Base-by-base conservation (phyloP, 2,113 vertebrate genomes). In the Opisthocomus hoazin region DNA sequence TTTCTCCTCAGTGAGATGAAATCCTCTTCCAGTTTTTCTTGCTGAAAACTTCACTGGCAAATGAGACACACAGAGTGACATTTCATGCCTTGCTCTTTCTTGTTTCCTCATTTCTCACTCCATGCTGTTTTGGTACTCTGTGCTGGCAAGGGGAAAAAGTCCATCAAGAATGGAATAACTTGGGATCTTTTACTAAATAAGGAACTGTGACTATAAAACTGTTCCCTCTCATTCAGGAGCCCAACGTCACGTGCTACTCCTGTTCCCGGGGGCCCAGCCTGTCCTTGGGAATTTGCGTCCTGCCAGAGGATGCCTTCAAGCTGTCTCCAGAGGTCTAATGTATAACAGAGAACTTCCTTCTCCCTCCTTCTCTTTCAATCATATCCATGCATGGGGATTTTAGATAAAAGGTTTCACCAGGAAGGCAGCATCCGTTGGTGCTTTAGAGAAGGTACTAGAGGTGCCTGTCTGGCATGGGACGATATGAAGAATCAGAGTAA, bases 281-380 rank as follows among this genome's bases (percentile, higher is more conserved):
- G 64, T 92, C 83, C 83, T 93, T 87, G 51, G 39, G 83, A 97
- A 94, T 92, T 90, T 92, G 90, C 61, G 46, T 96, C 41, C 53
- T 60, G 39, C 83, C 84, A 43, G 57, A 94, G 61, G 64, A 89
- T 82, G 65, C 48, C 84, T 95, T 86, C 83, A 92, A 78, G 84
- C 48, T 64, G n/a, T 76, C 86, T 92, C 73, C 73, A 89, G 91
- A 87, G 46, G 73, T 78, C 76, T 84, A 43, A 66, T 15, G 17
- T 10, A 9, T 30, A 53, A 36, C 26, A 37, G 45, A 87, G 65
- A 84, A 71, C 30, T 60, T 87, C 39, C 5, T 8, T 84, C 53
- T 71, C 57, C 36, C 10, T 30, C 87, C 60, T 93, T 91, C 83
- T 86, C 53, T 94, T 86, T 84, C 76, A 78, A 32, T 73, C 51